Evolutionary conservation across 2,888 invertebrate species (phyloP), one percentile per base, ranked within the genome.

Genomic region (Dinocampus coccinellae): DNA sequence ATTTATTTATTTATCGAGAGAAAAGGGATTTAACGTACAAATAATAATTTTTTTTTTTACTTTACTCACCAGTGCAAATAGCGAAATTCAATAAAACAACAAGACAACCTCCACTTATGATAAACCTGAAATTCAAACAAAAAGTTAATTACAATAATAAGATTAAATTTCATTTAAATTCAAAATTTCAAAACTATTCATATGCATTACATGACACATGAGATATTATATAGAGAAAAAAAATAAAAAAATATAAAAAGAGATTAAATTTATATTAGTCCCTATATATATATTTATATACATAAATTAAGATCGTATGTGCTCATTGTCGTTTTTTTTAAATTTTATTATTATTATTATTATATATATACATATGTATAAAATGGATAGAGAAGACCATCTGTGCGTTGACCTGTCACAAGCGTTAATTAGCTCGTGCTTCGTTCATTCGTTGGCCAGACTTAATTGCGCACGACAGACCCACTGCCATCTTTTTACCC

Each of bases 41-140:
- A 29, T 29, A 4, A 4, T 29, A 29, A 29, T 29, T 29, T 29
- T 29, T 7, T 29, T 4, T 29, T 29, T 11, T 53, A 16, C 36
- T 63, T 58, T 53, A 82, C 84, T 84, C 76, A 84, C 84, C 83
- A 22, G 77, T 79, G 73, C 78, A 78, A 67, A 80, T 79, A 73
- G 77, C 77, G 75, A 80, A 60, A 72, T 83, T 79, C 79, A 81
- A 83, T 75, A 82, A 77, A 62, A 75, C 79, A 72, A 83, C 73
- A 61, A 84, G 73, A 57, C 66, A 72, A n/a, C 69, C 69, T 53
- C 79, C 72, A 73, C 78, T 77, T 73, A 77, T 73, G 60, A 77
- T 73, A 63, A 79, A 80, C 77, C 84, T 84, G 83, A 47, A 78
- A 55, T 55, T 10, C 22, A 55, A 55, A 55, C 22, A 24, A 6